These are phyloP conservation scores for Scylla paramamosain DNA, from an alignment of 1,140 invertebrate genomes.

Conservation along the genomic window DNA sequence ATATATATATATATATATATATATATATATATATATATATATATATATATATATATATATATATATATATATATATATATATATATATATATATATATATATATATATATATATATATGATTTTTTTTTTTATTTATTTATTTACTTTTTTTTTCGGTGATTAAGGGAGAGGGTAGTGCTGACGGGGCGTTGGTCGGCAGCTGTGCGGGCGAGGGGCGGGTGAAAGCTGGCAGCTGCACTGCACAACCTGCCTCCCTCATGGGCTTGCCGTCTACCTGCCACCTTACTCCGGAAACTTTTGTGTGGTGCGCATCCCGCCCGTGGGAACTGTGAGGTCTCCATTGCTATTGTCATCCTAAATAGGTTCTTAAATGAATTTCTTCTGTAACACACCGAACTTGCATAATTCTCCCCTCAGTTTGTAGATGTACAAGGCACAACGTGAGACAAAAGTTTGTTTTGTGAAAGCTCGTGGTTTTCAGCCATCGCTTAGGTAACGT, in stretches of 20 bases:
- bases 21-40: no score
- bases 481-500: background rate
- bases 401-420: background rate
- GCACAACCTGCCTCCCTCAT: background rate
- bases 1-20: no score
- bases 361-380: background rate
- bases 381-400: background rate
- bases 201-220: slow-evolving; percentile 40
- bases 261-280: slow-evolving; percentile 10
- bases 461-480: background rate
- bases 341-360: background rate
- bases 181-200: slow-evolving; percentile 40
- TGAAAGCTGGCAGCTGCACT: slow-evolving; percentile 64
- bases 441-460: background rate
- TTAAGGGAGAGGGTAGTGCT: background rate
- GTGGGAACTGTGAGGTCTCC: background rate
- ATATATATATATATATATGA: no score
- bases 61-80: no score
- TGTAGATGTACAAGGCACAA: background rate
- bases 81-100: no score
- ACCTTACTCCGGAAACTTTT: background rate
- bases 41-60: no score
- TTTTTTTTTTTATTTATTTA: background rate
- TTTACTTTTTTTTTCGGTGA: background rate
- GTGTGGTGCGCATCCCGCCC: background rate